A percentile compares a stretch with the other conserved stretches of the same genome.
Evolutionary conservation across 2,888 invertebrate species (phyloP).

Genomic region (Penaeus monodon): DNA sequence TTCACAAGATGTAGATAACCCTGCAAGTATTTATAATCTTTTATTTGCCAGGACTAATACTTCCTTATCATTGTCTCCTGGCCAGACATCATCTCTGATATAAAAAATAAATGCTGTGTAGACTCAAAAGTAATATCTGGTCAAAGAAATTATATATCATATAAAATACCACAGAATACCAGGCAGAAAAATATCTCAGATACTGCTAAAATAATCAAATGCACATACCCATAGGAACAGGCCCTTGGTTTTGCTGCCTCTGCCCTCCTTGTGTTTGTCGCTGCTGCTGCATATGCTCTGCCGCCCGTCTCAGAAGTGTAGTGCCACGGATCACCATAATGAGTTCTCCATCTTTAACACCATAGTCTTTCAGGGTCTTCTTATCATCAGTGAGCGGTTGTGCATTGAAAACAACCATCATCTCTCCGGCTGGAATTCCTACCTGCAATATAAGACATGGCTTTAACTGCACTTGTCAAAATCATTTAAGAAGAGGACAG

Average conservation of each 20-base stretch:
- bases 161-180: no score
- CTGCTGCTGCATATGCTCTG: conserved; percentile 33
- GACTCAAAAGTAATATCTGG: no score
- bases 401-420: conserved; percentile 88
- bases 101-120: no score
- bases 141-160: no score
- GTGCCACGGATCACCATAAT: conserved; percentile 76
- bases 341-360: conserved; percentile 89
- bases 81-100: no score
- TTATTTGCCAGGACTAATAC: no score
- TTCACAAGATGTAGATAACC: no score
- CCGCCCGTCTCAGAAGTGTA: conserved; percentile 18
- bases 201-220: background rate
- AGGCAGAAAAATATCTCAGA: background rate
- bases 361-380: conserved; percentile 84
- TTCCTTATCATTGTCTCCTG: no score
- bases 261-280: conserved; percentile 12
- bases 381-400: conserved; percentile 86
- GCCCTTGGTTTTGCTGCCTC: background rate
- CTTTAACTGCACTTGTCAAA: background rate
- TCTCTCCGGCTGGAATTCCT: conserved; percentile 84
- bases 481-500: background rate
- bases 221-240: conserved; percentile 18
- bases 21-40: no score
- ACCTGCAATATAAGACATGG: conserved; percentile 76